A percentile compares a stretch with the other conserved stretches of the same genome.
These are phyloP conservation scores for Cheilosia soror DNA, from an alignment of 2,888 invertebrate genomes.

Conservation along the genomic window DNA sequence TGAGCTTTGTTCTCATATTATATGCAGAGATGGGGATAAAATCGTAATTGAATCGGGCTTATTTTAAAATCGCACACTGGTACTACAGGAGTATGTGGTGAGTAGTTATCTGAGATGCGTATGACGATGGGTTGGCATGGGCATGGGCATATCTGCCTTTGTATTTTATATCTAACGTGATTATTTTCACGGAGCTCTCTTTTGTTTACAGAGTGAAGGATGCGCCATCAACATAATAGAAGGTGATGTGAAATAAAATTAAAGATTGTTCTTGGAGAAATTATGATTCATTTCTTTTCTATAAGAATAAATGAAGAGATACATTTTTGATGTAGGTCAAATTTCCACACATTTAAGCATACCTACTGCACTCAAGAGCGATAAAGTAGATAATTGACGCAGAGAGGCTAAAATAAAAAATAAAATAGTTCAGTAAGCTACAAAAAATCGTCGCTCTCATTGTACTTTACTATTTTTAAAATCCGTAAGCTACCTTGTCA, in stretches of 20 bases:
- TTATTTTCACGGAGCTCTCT: background rate
- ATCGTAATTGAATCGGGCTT: constrained; percentile 51
- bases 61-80: constrained; percentile 4
- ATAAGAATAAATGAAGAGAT: no score
- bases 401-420: no score
- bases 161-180: background rate
- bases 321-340: no score
- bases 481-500: constrained; percentile 1
- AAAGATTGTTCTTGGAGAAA: no score
- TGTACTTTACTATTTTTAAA: background rate
- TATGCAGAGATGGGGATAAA: background rate
- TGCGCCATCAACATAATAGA: background rate
- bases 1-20: background rate
- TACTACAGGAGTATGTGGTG: background rate
- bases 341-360: no score
- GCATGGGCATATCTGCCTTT: background rate
- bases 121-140: background rate
- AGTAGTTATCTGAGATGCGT: background rate
- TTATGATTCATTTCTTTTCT: no score
- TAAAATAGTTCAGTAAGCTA: no score
- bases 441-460: background rate
- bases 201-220: constrained; percentile 7
- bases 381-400: no score
- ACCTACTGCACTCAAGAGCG: no score
- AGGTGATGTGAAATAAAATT: background rate